These are phyloP conservation scores for Gymnopithys bicolor DNA, from an alignment of 2,797 vertebrate species.

Conservation along the genomic window DNA sequence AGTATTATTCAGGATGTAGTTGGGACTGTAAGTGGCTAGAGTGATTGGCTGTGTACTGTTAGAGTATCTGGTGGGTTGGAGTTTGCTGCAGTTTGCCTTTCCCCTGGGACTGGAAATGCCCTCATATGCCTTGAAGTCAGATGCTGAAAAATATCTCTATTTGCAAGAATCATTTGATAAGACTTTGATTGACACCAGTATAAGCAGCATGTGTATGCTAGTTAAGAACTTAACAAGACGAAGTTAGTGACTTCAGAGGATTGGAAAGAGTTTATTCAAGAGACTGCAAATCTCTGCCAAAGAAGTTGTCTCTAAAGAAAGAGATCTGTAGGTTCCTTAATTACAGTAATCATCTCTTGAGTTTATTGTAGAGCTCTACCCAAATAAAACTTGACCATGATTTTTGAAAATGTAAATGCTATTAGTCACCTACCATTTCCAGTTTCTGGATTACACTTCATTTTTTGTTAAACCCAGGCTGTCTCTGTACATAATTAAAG, in stretches of 20 bases:
- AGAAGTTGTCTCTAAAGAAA: constrained; percentile 4
- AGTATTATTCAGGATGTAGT: neutral
- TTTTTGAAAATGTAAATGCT: constrained; percentile 33
- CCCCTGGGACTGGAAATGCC: neutral
- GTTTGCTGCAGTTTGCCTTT: neutral
- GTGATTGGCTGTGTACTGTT: neutral
- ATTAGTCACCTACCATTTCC: neutral
- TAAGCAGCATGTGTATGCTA: neutral
- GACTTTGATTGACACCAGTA: neutral
- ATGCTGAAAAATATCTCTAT: neutral
- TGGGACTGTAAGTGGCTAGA: neutral
- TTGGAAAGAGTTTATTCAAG: neutral
- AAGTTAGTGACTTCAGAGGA: neutral
- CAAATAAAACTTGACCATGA: constrained; percentile 31
- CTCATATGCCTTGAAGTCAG: neutral
- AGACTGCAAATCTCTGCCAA: constrained; percentile 7
- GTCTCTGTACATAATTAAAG: neutral
- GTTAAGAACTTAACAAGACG: neutral
- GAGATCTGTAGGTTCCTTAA: constrained; percentile 39
- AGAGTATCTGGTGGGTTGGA: neutral
- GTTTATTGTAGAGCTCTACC: constrained; percentile 40
- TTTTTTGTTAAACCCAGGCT: constrained; percentile 31
- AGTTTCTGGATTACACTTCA: constrained; percentile 20
- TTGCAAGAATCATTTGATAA: neutral
- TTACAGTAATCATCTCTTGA: constrained; percentile 36